Percentiles rank a stretch among this genome's conserved stretches.
These are phyloP conservation scores for Epiblema foenella DNA, from an alignment of 2,888 invertebrate species.

Conservation along the genomic window DNA sequence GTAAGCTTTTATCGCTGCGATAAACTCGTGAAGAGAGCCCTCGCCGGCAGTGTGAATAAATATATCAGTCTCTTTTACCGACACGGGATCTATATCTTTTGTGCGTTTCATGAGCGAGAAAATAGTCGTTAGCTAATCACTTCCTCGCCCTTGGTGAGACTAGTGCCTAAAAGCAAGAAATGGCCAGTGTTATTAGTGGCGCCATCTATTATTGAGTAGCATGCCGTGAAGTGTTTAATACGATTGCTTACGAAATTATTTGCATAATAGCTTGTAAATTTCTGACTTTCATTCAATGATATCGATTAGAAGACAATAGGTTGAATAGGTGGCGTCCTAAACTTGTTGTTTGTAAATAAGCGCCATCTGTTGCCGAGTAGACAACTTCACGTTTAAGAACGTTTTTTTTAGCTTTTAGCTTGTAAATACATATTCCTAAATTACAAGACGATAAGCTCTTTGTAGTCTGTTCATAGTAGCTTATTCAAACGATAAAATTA, in stretches of 20 bases:
- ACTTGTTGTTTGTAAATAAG: not conserved
- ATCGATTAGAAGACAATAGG: not conserved
- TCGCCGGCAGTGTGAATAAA: too few relatives aligned
- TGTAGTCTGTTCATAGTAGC: too few relatives aligned
- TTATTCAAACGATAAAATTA: too few relatives aligned
- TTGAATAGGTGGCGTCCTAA: not conserved
- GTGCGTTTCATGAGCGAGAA: too few relatives aligned
- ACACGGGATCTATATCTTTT: too few relatives aligned
- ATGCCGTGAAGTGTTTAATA: not conserved
- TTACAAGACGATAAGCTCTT: too few relatives aligned
- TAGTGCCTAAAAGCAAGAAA: too few relatives aligned
- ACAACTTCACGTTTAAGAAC: not conserved
- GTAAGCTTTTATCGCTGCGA: too few relatives aligned
- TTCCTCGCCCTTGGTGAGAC: too few relatives aligned
- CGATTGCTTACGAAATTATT: not conserved
- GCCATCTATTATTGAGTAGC: conserved; percentile 66
- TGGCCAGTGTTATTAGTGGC: conserved; percentile 43
- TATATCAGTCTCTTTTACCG: too few relatives aligned
- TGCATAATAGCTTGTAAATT: not conserved
- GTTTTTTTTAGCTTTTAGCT: not conserved
- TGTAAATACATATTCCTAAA: not conserved
- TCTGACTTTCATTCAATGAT: not conserved
- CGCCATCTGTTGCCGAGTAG: conserved; percentile 34
- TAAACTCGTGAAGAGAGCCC: too few relatives aligned
- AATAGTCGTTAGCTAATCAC: too few relatives aligned